Evolutionary conservation across 1,140 invertebrate species (phyloP).

Genomic region (Harlomillsia oculata): DNA sequence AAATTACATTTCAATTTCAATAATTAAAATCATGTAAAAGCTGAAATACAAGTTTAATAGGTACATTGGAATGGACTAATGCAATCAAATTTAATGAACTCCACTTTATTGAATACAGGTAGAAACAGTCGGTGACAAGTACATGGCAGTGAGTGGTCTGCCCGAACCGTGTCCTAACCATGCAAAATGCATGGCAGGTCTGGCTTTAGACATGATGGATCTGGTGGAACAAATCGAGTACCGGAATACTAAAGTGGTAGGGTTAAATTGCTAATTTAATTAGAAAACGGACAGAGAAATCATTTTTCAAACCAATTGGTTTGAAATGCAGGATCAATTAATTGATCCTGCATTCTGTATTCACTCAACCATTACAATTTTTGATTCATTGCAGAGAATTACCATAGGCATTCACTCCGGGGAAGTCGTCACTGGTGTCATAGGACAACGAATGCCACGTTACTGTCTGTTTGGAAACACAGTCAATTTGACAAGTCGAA

Average conservation of each 20-base stretch:
- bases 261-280: slow-evolving; percentile 34
- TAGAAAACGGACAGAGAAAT: not conserved
- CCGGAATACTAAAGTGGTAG: slow-evolving; percentile 75
- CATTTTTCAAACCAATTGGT: not conserved
- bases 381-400: slow-evolving; percentile 63
- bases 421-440: slow-evolving; percentile 91
- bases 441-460: slow-evolving; percentile 92
- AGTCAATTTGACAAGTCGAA: slow-evolving; percentile 87
- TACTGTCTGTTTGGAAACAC: slow-evolving; percentile 96
- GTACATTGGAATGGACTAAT: too few relatives aligned
- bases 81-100: too few relatives aligned
- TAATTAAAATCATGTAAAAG: too few relatives aligned
- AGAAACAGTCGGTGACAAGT: slow-evolving; percentile 98
- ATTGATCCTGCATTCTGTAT: too few relatives aligned
- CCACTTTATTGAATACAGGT: slow-evolving; percentile 71
- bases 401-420: slow-evolving; percentile 94
- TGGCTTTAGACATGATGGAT: slow-evolving; percentile 95
- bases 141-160: slow-evolving; percentile 95
- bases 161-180: slow-evolving; percentile 85
- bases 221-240: slow-evolving; percentile 73
- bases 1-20: too few relatives aligned
- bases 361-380: not conserved
- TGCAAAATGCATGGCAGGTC: slow-evolving; percentile 80
- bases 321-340: too few relatives aligned
- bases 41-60: too few relatives aligned